Evolutionary conservation across 2,888 invertebrate species (phyloP), one percentile per base, ranked within the genome.

Genomic region (Sinohyriopsis cumingii): DNA sequence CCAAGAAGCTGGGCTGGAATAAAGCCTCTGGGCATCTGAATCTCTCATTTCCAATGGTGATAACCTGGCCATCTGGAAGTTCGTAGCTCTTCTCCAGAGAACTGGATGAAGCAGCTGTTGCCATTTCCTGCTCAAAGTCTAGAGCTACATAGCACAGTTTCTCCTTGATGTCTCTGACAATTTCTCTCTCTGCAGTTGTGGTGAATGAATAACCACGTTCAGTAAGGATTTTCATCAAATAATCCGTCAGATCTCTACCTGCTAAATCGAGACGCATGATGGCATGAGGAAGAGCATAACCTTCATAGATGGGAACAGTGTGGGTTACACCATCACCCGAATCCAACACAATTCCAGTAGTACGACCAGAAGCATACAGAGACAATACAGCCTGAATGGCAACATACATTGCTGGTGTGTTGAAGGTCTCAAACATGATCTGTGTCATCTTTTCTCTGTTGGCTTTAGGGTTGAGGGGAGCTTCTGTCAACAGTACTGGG

Each of bases 91-190:
- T 76, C 68, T 79, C 78, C 45, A 75, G 54, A 28, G 65, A 33
- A n/a, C 71, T 68, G 20, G 71, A 69, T 9, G 67, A 64, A 15
- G 72, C 67, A n/a, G 78, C 65, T 18, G 75, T 66, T 5, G 22
- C 95, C 96, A 96, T 95, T 92, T 96, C 96, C 91, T 96, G 95
- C 91, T 96, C 95, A 45, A 96, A 96, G 93, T 96, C 96, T 83
- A 96, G 92, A 75, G 96, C 96, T 77, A 96, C 95, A 91, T 96
- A 45, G 45, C 96, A 96, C 83, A 96, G 92, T 91, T 96, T 96
- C 90, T 96, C 96, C 92, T 96, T 96, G 91, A 97, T 96, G 91
- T 97, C 96, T 86, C 96, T 94, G 76, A 97, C 97, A 89, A 97
- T 97, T 93, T 97, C 97, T 87, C 96, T 93, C 84, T 92, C 92